Evolutionary conservation across 2,113 vertebrate species (phyloP), one percentile per base, ranked within the genome.

Genomic region (Hymenochirus boettgeri): DNA sequence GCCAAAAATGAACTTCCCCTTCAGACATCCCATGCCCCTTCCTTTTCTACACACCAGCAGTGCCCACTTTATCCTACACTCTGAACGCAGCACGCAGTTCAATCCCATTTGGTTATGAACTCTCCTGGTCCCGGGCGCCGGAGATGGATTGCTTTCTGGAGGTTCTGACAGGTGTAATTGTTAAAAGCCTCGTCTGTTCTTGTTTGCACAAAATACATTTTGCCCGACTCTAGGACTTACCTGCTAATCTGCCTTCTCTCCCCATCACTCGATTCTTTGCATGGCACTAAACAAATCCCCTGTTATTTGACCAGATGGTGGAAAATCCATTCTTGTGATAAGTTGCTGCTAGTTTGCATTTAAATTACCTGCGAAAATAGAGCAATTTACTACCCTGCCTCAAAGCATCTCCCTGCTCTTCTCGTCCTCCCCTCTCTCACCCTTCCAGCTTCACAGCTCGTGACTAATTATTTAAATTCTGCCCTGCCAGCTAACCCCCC

Each of bases 271-370:
- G 88, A 95, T 98, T 97, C 94, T 97, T 93, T 91, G 93, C 93
- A 93, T 91, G 95, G 94, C 94, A 95, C 91, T 90, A 95, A 92
- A 98, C 95, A 98, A 98, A 98, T 98, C 96, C 95, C 94, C 94
- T 93, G 96, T 97, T 97, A 98, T 98, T 97, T 97, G 93, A 98
- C 92, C 96, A 98, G 95, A 98, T 98, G 96, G 95, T 97, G 89
- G 91, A 93, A 96, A 98, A 98, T 99, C 96, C 94, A 97, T 99
- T 99, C 92, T 96, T 94, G 92, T 99, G 96, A 99, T 99, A 98
- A 99, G 95, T 99, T 97, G 94, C 93, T 95, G 96, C 96, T 99
- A 97, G 96, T 99, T 99, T 98, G 96, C 96, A 99, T 99, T 99
- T 99, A 99, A 95, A 99, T 99, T 98, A 99, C 94, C 94, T 96